phyloP scores from a whole-genome alignment of 2,888 invertebrate species.

The Tenodera sinensis region DNA sequence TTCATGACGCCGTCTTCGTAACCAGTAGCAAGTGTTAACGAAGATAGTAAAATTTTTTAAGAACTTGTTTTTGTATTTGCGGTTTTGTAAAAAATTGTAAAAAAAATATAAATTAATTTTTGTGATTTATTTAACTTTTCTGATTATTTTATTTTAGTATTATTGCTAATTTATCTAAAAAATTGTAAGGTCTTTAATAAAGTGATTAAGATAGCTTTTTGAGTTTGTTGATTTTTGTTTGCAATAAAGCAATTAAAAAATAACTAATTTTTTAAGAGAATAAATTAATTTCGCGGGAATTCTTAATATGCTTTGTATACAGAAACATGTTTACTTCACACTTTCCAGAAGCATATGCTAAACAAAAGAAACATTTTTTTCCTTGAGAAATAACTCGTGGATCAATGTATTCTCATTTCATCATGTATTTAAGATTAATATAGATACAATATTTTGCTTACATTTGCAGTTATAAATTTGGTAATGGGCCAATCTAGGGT shows the following conservation, averaged over 20 bases:
- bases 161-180: background rate
- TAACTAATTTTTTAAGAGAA: background rate
- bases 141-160: background rate
- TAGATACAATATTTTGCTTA: too few species aligned
- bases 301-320: background rate
- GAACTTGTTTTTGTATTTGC: background rate
- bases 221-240: background rate
- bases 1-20: conserved; percentile 30
- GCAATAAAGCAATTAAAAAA: background rate
- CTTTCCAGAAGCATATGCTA: background rate
- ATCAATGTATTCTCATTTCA: background rate
- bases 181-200: background rate
- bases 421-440: too few species aligned
- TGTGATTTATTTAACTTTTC: background rate
- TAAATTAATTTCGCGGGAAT: background rate
- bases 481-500: too few species aligned
- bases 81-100: background rate
- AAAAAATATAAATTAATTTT: background rate
- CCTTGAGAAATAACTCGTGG: background rate
- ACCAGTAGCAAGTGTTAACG: background rate
- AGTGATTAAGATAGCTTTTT: background rate
- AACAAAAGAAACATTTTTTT: background rate
- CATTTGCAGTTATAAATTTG: too few species aligned
- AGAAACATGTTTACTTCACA: background rate
- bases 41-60: background rate